Evolutionary conservation across 2,888 invertebrate species (phyloP).

Genomic region (Hirtodrosophila confusa): DNA sequence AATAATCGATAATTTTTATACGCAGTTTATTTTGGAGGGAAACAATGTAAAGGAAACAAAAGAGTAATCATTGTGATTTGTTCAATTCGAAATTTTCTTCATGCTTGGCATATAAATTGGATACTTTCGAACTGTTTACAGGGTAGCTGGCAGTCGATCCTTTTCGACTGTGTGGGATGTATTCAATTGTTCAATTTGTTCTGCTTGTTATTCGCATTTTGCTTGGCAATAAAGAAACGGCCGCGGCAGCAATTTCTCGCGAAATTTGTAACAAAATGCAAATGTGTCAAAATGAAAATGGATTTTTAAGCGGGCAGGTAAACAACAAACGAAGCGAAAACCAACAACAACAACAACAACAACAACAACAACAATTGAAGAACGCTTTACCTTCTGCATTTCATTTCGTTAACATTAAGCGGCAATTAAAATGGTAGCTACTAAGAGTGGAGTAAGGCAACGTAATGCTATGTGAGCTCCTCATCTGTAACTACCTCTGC

Average conservation of each 20-base stretch:
- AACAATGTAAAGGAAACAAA: no score
- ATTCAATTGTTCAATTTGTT: conserved; percentile 11
- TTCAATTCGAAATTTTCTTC: no score
- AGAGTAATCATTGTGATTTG: no score
- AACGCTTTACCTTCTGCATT: conserved; percentile 42
- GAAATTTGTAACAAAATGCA: conserved; percentile 61
- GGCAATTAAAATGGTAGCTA: conserved; percentile 60
- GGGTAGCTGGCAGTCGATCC: conserved; percentile 1
- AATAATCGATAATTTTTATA: no score
- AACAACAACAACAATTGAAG: conserved; percentile 5
- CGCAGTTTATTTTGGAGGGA: no score
- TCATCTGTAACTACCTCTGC: not conserved
- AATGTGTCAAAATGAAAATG: conserved; percentile 69
- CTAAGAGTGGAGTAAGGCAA: conserved; percentile 2
- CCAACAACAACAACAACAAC: conserved; percentile 14
- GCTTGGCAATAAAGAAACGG: conserved; percentile 20
- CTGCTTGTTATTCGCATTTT: conserved; percentile 26
- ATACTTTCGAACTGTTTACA: not conserved
- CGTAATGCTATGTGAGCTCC: conserved; percentile 12
- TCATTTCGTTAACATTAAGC: conserved; percentile 56
- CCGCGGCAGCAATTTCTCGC: conserved; percentile 47
- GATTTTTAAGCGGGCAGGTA: conserved; percentile 52
- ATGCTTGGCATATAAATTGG: not conserved
- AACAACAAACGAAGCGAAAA: conserved; percentile 37
- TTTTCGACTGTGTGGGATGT: not conserved